These are phyloP conservation scores for Caradrina clavipalpis DNA, from an alignment of 2,888 invertebrate species.

Conservation along the genomic window DNA sequence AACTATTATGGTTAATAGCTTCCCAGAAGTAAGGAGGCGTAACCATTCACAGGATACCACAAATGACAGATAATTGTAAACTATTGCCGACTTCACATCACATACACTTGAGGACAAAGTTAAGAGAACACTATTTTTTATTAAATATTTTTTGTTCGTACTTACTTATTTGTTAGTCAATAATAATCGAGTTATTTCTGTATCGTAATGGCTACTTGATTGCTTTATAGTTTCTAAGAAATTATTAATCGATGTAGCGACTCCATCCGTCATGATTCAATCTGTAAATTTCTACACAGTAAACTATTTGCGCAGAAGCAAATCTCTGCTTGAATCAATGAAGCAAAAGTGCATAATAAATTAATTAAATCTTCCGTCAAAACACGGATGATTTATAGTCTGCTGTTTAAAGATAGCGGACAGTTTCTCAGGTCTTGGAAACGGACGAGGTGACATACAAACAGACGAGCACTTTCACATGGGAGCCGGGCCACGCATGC, in stretches of 20 bases:
- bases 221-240: conserved; percentile 37
- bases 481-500: conserved; percentile 68
- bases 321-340: conserved; percentile 47
- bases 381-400: conserved; percentile 55
- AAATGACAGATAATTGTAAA: conserved; percentile 45
- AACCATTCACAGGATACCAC: conserved; percentile 47
- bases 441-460: conserved; percentile 68
- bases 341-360: conserved; percentile 47
- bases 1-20: conserved; percentile 18
- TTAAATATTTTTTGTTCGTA: conserved; percentile 2
- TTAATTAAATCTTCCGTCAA: conserved; percentile 34
- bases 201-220: conserved; percentile 3
- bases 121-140: conserved; percentile 7
- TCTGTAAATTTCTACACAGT: conserved; percentile 11
- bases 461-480: conserved; percentile 79
- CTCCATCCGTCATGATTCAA: conserved; percentile 47
- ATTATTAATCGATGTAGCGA: conserved; percentile 26
- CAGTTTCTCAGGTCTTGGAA: conserved; percentile 62
- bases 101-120: conserved; percentile 23
- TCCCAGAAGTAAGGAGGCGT: conserved; percentile 7
- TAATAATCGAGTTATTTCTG: conserved; percentile 20
- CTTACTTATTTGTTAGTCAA: not conserved
- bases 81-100: conserved; percentile 4
- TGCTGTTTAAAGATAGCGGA: conserved; percentile 51
- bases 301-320: conserved; percentile 36